Evolutionary conservation across 2,888 invertebrate species (phyloP).

Genomic region (Eilema caniola): DNA sequence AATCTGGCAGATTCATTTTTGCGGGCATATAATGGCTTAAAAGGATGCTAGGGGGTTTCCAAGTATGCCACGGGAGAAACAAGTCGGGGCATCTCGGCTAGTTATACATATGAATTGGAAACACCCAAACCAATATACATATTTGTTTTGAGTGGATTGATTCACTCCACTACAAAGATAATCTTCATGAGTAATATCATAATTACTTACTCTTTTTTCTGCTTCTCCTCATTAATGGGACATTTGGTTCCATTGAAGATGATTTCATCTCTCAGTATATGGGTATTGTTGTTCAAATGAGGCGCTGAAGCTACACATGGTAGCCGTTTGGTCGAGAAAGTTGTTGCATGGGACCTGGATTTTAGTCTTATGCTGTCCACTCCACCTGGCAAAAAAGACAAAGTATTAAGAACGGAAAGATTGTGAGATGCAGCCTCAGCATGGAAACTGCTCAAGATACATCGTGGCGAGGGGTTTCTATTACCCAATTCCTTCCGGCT

Average conservation of each 20-base stretch:
- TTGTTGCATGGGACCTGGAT: slow-evolving; percentile 44
- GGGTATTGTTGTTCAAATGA: slow-evolving; percentile 73
- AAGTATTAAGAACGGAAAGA: neutral
- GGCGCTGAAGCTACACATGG: slow-evolving; percentile 79
- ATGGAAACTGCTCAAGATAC: no score
- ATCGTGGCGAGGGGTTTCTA: no score
- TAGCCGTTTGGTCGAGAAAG: slow-evolving; percentile 60
- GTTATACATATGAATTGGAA: no score
- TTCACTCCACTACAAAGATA: no score
- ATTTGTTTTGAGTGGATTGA: no score
- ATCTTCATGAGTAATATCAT: neutral
- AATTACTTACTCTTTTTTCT: slow-evolving; percentile 53
- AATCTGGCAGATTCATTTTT: no score
- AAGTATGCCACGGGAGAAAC: no score
- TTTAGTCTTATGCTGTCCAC: slow-evolving; percentile 52
- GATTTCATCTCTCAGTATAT: slow-evolving; percentile 45
- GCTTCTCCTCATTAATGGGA: slow-evolving; percentile 34
- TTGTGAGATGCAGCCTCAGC: neutral
- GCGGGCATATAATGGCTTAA: no score
- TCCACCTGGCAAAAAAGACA: slow-evolving; percentile 54
- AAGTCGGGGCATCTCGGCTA: no score
- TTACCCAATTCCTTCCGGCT: no score
- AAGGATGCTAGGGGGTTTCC: no score
- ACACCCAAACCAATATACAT: no score
- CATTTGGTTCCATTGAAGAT: slow-evolving; percentile 45